Evolutionary conservation across 2,113 vertebrate species (phyloP).

Genomic region (Rhinogobius similis): DNA sequence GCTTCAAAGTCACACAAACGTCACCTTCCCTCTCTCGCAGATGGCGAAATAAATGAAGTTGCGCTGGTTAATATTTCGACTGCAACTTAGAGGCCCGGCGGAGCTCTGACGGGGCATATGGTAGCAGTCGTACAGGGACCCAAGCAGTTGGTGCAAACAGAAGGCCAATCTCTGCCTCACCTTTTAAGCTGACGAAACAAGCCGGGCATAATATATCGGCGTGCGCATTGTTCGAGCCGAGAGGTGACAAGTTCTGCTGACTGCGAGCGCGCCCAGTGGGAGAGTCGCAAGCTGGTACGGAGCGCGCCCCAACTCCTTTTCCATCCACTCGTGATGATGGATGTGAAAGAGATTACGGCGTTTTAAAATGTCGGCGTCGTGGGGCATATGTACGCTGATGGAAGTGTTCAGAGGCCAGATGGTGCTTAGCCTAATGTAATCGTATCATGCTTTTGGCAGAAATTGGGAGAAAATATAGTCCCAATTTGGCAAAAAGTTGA

Average conservation of each 20-base stretch:
- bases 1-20: slow-evolving; percentile 53
- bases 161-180: slow-evolving; percentile 54
- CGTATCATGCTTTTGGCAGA: slow-evolving; percentile 1
- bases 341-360: slow-evolving; percentile 13
- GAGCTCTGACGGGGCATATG: slow-evolving; percentile 69
- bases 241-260: slow-evolving; percentile 42
- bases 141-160: slow-evolving; percentile 56
- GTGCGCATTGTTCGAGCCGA: slow-evolving; percentile 33
- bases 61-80: slow-evolving; percentile 58
- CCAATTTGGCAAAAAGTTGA: not conserved
- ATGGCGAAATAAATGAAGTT: slow-evolving; percentile 55
- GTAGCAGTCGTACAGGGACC: slow-evolving; percentile 61
- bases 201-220: slow-evolving; percentile 42
- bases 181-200: slow-evolving; percentile 57
- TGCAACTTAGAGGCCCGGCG: slow-evolving; percentile 57
- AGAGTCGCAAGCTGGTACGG: slow-evolving; percentile 22
- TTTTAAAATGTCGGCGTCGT: slow-evolving; percentile 17
- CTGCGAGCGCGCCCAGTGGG: slow-evolving; percentile 33
- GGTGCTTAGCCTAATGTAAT: slow-evolving; percentile 10
- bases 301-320: slow-evolving; percentile 21
- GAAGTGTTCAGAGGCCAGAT: slow-evolving; percentile 27
- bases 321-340: slow-evolving; percentile 17
- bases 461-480: not conserved
- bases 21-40: slow-evolving; percentile 42
- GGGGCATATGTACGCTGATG: slow-evolving; percentile 8